Evolutionary conservation across 2,797 vertebrate species (phyloP).

Genomic region (Sciurus carolinensis): DNA sequence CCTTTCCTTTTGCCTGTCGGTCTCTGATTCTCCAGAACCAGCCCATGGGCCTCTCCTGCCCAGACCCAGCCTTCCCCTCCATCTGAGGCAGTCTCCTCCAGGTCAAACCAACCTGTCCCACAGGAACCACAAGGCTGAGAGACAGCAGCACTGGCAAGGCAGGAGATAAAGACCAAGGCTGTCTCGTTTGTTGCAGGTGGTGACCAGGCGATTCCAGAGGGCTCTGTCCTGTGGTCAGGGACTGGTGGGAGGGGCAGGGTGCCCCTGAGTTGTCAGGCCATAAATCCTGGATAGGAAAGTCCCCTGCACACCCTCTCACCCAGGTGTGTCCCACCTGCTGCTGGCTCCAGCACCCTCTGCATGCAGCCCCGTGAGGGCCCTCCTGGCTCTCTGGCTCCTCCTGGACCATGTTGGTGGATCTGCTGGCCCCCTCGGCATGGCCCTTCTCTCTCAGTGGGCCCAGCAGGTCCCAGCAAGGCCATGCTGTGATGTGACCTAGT

Average conservation of each 20-base stretch:
- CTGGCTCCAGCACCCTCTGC: not conserved
- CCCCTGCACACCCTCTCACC: not conserved
- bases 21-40: not conserved
- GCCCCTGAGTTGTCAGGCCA: not conserved
- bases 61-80: too few species aligned
- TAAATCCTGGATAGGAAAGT: not conserved
- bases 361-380: too few species aligned
- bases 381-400: not conserved
- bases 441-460: not conserved
- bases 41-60: not conserved
- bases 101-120: not conserved
- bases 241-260: not conserved
- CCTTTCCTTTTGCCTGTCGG: not conserved
- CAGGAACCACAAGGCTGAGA: not conserved
- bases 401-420: not conserved
- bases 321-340: not conserved
- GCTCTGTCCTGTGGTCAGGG: not conserved
- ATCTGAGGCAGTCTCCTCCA: not conserved
- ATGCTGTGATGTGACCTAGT: not conserved
- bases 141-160: not conserved
- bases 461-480: not conserved
- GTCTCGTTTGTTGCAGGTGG: too few species aligned
- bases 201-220: not conserved
- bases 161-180: not conserved
- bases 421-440: not conserved